Evolutionary conservation across 1,140 invertebrate genomes (phyloP).

Genomic region (Anadara kagoshimensis): DNA sequence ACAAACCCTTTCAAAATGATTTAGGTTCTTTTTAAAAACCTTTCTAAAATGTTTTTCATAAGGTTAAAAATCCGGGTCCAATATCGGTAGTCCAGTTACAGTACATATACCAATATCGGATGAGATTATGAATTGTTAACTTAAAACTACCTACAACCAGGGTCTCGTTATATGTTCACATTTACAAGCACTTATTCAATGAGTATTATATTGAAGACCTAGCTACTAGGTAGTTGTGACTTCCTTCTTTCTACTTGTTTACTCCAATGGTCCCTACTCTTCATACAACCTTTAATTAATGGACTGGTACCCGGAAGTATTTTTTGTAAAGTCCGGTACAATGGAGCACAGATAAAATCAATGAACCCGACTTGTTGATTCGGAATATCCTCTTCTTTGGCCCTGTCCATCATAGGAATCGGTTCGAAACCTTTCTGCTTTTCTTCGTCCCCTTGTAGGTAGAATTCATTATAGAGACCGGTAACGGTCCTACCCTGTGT

Average conservation of each 20-base stretch:
- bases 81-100: too few relatives aligned
- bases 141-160: too few relatives aligned
- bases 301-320: constrained; percentile 82
- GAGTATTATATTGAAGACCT: too few relatives aligned
- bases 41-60: too few relatives aligned
- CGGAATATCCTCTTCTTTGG: constrained; percentile 81
- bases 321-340: constrained; percentile 81
- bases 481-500: constrained; percentile 51
- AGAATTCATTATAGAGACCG: constrained; percentile 63
- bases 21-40: too few relatives aligned
- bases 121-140: too few relatives aligned
- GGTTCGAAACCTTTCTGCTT: constrained; percentile 80
- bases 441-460: constrained; percentile 80
- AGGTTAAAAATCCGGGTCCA: too few relatives aligned
- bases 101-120: too few relatives aligned
- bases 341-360: constrained; percentile 84
- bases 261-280: constrained; percentile 38
- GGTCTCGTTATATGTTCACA: too few relatives aligned
- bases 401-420: constrained; percentile 87
- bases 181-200: too few relatives aligned
- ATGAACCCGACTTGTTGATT: constrained; percentile 86
- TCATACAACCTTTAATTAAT: constrained; percentile 77
- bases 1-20: too few relatives aligned
- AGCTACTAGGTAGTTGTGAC: too few relatives aligned
- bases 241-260: neutral